Evolutionary conservation across 2,113 vertebrate genomes (phyloP).

Genomic region (Orcinus orca): DNA sequence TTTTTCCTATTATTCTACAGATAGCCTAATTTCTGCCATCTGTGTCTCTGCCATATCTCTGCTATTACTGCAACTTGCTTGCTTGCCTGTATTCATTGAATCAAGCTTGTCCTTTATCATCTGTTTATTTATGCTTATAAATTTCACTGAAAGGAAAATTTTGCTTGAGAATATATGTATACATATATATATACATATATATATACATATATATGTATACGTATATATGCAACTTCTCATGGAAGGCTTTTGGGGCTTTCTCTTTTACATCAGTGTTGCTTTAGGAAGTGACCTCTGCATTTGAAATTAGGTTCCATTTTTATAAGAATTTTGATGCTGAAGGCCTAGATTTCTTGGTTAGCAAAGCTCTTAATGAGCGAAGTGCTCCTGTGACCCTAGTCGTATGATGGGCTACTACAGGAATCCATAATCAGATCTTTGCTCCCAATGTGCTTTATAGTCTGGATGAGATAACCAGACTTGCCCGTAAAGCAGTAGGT

Average conservation of each 20-base stretch:
- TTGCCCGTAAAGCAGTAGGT: background rate
- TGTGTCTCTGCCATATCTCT: background rate
- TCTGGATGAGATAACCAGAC: background rate
- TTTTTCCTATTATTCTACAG: background rate
- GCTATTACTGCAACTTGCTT: background rate
- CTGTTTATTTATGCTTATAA: slow-evolving; percentile 8
- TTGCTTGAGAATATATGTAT: background rate
- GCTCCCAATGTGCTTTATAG: background rate
- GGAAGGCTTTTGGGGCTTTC: background rate
- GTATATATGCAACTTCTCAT: background rate
- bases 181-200: background rate
- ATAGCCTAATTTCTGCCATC: background rate
- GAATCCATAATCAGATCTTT: background rate
- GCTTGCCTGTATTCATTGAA: background rate
- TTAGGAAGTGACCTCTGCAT: background rate
- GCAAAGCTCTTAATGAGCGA: background rate
- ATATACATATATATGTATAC: background rate
- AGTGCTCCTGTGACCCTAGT: background rate
- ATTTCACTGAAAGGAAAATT: background rate
- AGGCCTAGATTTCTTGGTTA: background rate
- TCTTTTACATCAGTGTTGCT: background rate
- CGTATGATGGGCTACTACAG: slow-evolving; percentile 21
- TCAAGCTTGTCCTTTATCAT: background rate
- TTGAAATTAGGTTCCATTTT: slow-evolving; percentile 22
- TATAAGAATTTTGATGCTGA: slow-evolving; percentile 15